Base-by-base conservation (phyloP, 2,888 invertebrate species). In the Chaetogeoica ovagalla region DNA sequence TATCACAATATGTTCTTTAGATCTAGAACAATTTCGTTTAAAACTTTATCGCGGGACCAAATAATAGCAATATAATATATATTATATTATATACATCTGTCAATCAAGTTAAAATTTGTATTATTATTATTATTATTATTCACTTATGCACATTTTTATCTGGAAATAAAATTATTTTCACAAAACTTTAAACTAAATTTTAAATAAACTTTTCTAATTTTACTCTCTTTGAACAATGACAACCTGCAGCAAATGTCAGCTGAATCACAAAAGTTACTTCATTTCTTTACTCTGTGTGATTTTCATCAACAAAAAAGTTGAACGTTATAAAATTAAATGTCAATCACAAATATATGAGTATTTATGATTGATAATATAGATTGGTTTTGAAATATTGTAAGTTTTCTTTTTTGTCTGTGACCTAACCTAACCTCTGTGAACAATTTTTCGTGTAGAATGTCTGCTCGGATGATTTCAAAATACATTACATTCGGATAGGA, bases 131-230 rank as follows among this genome's bases (percentile, higher is more conserved):
- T 62, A 52, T 73, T 73, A 37, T 63, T 37, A 63, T 63, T 21
- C n/a, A 63, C n/a, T 73, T 63, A 63, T 30, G n/a, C 37, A 73
- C 55, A 43, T 57, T 75, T 75, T 66, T n/a, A 63, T 37, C 21
- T 19, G 23, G 57, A 63, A 55, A 30, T 17, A 65, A 39, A 73
- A n/a, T 17, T 19, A 55, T 55, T 65, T 65, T 55, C 65, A 37
- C 37, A 55, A 74, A 66, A 66, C 74, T 66, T 66, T 39, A 39
- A 65, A 75, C 65, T 75, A 65, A 57, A 13, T 11, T 19, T n/a
- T 57, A 57, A 30, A 57, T 57, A 75, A 55, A 75, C 74, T 66
- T 75, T 57, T 21, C 39, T 75, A 19, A 75, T 75, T 57, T 75
- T 19, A 75, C 39, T 19, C n/a, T 11, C 65, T 23, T 17, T 43